Evolutionary conservation across 2,888 invertebrate species (phyloP), one percentile per base, ranked within the genome.

Genomic region (Drosophila emarginata): DNA sequence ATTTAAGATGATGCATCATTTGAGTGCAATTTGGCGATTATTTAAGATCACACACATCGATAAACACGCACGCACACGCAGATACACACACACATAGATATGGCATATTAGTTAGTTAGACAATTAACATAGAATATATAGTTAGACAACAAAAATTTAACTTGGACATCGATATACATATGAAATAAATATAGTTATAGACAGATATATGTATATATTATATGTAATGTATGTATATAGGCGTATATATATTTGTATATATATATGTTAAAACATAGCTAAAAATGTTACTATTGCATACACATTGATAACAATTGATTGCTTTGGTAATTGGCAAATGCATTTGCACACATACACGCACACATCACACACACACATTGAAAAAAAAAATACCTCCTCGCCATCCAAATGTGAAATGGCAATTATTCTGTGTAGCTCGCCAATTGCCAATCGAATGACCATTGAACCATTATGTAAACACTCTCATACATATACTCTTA

Each of bases 241-340:
- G 51, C 50, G 66, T 32, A 56, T 56, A 56, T n/a, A 32, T 39
- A 39, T 37, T n/a, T 32, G 23, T 26, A 9, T 32, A 9, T 32
- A 9, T 7, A 76, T 64, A 83, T 70, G 73, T 69, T 74, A 60
- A 67, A 72, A 72, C 63, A 79, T 58, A 78, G 72, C 65, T 72
- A 72, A 15, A 60, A 79, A 79, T 67, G 53, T 54, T 67, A 67
- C 54, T 77, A 69, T 65, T 64, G 80, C 77, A 78, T 78, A 80
- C 80, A 72, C 69, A 80, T 61, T 74, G 60, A 67, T 64, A 84
- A 79, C 84, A 82, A 79, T 72, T 78, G 79, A 84, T 83, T 84
- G 77, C 72, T 78, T 78, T 72, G 67, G 52, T 78, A 72, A 80
- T 76, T 82, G 66, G 59, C 63, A 67, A 64, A 62, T 61, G 11